Conservation (phyloP, 2,888 invertebrate genomes). For the Ditula angustiorana region DNA sequence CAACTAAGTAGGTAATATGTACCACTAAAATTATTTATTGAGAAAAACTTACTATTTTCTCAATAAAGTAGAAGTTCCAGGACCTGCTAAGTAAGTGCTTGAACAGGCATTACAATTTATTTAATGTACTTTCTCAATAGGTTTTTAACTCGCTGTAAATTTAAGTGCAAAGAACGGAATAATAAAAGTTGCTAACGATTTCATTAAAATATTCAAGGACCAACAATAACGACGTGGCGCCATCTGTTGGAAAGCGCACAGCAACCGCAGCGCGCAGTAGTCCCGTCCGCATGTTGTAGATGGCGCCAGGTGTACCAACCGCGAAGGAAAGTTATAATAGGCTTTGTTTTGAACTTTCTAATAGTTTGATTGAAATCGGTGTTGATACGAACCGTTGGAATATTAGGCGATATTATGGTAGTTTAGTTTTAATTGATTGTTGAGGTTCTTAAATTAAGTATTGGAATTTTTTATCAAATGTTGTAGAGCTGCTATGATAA, state of each 20-base stretch:
- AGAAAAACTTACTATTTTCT: too few species aligned
- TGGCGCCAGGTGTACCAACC: conserved; percentile 20
- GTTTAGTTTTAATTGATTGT: background rate
- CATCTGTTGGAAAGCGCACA: conserved; percentile 10
- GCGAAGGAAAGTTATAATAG: conserved; percentile 30
- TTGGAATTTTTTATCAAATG: background rate
- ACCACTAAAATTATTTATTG: too few species aligned
- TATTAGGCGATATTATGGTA: too few species aligned
- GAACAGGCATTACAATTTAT: too few species aligned
- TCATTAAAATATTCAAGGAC: background rate
- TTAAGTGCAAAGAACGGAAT: too few species aligned
- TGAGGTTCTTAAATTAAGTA: background rate
- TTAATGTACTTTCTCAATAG: too few species aligned
- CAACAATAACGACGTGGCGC: background rate
- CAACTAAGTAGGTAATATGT: too few species aligned
- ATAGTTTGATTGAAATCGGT: conserved; percentile 34
- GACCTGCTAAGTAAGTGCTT: too few species aligned
- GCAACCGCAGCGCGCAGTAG: conserved; percentile 7
- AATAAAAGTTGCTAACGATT: background rate
- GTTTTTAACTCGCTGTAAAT: too few species aligned
- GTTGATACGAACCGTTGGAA: background rate
- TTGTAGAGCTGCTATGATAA: too few species aligned
- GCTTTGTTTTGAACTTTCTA: conserved; percentile 33
- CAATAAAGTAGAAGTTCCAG: too few species aligned
- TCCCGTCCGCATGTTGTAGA: conserved; percentile 1